A percentile compares a stretch with the other conserved stretches of the same genome.
phyloP scores from a whole-genome alignment of 1,140 invertebrate species.

The Xylocopa sonorina region DNA sequence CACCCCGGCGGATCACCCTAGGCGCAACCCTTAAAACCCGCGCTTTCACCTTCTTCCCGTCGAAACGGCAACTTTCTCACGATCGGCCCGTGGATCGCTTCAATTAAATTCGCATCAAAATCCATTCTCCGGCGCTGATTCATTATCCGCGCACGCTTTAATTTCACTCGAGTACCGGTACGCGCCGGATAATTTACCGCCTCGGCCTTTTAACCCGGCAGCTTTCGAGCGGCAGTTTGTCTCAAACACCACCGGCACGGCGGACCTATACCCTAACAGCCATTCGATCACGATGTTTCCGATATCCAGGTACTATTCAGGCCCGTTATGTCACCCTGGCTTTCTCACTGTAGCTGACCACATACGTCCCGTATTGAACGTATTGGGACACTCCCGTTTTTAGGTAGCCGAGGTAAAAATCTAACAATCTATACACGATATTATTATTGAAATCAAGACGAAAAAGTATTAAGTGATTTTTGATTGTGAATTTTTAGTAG shows the following conservation, averaged over 20 bases:
- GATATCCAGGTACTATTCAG: constrained; percentile 42
- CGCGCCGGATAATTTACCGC: constrained; percentile 41
- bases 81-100: constrained; percentile 4
- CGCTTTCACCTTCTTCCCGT: neutral
- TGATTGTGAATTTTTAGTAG: too few species aligned
- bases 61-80: constrained; percentile 24
- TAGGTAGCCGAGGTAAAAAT: too few species aligned
- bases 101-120: constrained; percentile 47
- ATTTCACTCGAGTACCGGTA: constrained; percentile 31
- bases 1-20: neutral
- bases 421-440: too few species aligned
- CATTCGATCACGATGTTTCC: constrained; percentile 11
- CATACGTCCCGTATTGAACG: too few species aligned
- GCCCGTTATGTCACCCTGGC: constrained; percentile 35
- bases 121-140: constrained; percentile 18
- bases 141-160: constrained; percentile 38
- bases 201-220: constrained; percentile 41
- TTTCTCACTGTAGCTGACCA: too few species aligned
- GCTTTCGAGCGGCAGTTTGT: constrained; percentile 24
- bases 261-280: neutral
- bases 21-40: neutral
- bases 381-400: too few species aligned
- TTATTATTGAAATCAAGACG: too few species aligned
- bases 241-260: constrained; percentile 18
- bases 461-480: too few species aligned